Percentiles rank a stretch among this genome's conserved stretches.
phyloP scores from a whole-genome alignment of 2,113 vertebrate genomes.

The Atlantisia rogersi region DNA sequence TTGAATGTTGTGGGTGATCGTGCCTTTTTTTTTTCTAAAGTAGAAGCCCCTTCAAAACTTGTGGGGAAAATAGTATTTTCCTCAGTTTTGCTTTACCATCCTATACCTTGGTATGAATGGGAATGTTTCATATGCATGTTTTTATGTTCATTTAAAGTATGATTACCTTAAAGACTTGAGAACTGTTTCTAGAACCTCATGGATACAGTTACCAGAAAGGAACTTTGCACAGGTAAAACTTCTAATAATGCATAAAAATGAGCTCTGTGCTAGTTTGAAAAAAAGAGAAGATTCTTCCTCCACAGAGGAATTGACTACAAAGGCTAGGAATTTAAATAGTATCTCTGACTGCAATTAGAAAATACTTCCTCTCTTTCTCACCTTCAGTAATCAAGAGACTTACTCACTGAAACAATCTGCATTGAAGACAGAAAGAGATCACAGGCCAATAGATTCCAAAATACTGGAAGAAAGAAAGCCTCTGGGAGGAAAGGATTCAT shows the following conservation, averaged over 20 bases:
- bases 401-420: not conserved
- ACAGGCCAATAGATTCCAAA: not conserved
- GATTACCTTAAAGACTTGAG: not conserved
- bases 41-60: not conserved
- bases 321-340: not conserved
- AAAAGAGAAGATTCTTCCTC: not conserved
- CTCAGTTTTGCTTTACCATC: not conserved
- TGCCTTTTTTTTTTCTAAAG: not conserved
- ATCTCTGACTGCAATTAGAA: not conserved
- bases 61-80: not conserved
- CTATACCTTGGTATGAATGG: not conserved
- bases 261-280: not conserved
- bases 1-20: not conserved
- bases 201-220: not conserved
- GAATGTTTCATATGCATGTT: not conserved
- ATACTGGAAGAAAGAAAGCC: not conserved
- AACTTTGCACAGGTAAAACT: not conserved
- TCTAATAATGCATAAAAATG: not conserved
- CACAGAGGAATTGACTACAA: not conserved
- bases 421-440: not conserved
- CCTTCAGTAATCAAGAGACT: not conserved
- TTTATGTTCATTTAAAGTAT: not conserved
- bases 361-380: not conserved
- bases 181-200: not conserved
- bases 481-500: not conserved